Evolutionary conservation across 2,113 vertebrate species (phyloP).

Genomic region (Podiceps cristatus): DNA sequence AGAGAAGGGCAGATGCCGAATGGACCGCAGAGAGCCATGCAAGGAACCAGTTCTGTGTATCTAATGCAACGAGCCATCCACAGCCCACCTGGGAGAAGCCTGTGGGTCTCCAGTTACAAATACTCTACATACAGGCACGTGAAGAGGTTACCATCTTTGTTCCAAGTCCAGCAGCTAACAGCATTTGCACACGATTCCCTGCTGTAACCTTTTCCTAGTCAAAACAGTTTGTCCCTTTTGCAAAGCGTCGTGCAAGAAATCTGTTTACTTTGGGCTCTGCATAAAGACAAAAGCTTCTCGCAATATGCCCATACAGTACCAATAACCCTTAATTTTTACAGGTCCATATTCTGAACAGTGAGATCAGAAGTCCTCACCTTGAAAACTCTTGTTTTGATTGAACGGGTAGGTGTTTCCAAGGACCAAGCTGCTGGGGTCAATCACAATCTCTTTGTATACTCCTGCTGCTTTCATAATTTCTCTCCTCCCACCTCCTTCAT

Average conservation of each 20-base stretch:
- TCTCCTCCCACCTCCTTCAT: slow-evolving; percentile 84
- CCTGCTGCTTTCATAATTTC: slow-evolving; percentile 80
- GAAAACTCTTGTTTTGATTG: slow-evolving; percentile 84
- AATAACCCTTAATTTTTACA: not conserved
- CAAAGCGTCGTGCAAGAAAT: not conserved
- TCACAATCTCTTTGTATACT: slow-evolving; percentile 83
- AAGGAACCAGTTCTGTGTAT: not conserved
- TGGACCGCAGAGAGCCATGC: not conserved
- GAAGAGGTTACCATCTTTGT: not conserved
- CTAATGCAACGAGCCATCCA: not conserved
- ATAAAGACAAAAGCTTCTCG: not conserved
- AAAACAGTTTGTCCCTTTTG: not conserved
- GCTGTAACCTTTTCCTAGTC: not conserved
- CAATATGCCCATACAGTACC: not conserved
- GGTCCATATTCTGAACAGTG: not conserved
- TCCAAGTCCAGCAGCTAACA: not conserved
- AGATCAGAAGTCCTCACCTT: slow-evolving; percentile 73
- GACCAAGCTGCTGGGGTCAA: slow-evolving; percentile 82
- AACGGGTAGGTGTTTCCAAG: slow-evolving; percentile 83
- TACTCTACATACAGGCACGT: not conserved
- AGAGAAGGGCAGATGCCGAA: not conserved
- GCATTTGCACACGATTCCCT: not conserved
- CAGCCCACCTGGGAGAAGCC: not conserved
- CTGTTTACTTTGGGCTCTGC: not conserved
- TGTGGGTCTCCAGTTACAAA: not conserved